Evolutionary conservation across 35 echinoderm and acorn worm species (phyloP), one percentile per base, ranked within the genome.

Genomic region (Holothuria glaberrima): DNA sequence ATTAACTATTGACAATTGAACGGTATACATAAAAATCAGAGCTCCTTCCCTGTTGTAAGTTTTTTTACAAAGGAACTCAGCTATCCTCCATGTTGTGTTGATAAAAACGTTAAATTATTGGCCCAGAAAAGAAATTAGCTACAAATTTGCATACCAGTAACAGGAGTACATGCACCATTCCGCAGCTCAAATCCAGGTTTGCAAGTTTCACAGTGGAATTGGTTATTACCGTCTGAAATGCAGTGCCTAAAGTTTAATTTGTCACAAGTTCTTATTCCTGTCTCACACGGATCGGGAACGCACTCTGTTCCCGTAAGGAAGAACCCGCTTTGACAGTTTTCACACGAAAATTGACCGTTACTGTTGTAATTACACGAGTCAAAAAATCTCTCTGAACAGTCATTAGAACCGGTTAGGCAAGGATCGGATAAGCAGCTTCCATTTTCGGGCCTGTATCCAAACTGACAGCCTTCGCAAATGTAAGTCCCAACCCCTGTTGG

Each of bases 181-280:
- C 70, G n/a, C 25, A 67, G 60, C 9, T 50, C 20, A 62, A 54
- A 87, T 67, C 85, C 85, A 29, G 32, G 30, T 65, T 67, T 48
- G 44, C 85, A 87, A 29, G 44, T 41, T 34, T 70, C 62, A 48
- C 85, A 87, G 50, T 87, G 85, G 63, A 46, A 87, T 20, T 71
- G 60, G 41, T 87, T 87, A 32, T 69, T 71, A 26, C 85, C 85
- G 41, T 87, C 85, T 12, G 85, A 35, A 46, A 87, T 33, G 29
- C 85, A 87, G 5, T 29, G 21, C 6, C 22, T 50, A 29, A 87
- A 87, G 66, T 71, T 67, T 22, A 69, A 20, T 71, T 62, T 50
- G 12, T 69, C 30, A 41, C 85, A 87, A 4, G 36, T 87, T 18
- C 65, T 29, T 27, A 41, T n/a, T 24, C 85, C 85, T 46, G 85